phyloP scores from a whole-genome alignment of 1,140 invertebrate genomes.

The honey bee (Apis mellifera) region Amel_HAv3.1 CM009934.2:8264501-8265000 shows the following conservation, averaged over 20 bases:
- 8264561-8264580: too few relatives aligned
- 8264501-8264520: too few relatives aligned
- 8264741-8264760: neutral
- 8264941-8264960: too few relatives aligned
- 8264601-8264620: neutral
- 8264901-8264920: neutral
- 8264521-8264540: too few relatives aligned
- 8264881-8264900: conserved; percentile 56
- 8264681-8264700: conserved; percentile 41
- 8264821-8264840: conserved; percentile 73
- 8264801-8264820: conserved; percentile 58
- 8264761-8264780: neutral
- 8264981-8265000: conserved; percentile 48
- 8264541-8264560: too few relatives aligned
- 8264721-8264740: conserved; percentile 28
- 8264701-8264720: conserved; percentile 58
- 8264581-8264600: too few relatives aligned
- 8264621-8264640: neutral
- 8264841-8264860: conserved; percentile 57
- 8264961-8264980: conserved; percentile 5
- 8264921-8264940: neutral
- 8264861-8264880: conserved; percentile 61
- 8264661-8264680: neutral
- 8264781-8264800: conserved; percentile 45
- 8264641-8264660: conserved; percentile 18